These are phyloP conservation scores for Scaptodrosophila latifasciaeformis DNA, from an alignment of 2,888 invertebrate genomes.

Conservation along the genomic window DNA sequence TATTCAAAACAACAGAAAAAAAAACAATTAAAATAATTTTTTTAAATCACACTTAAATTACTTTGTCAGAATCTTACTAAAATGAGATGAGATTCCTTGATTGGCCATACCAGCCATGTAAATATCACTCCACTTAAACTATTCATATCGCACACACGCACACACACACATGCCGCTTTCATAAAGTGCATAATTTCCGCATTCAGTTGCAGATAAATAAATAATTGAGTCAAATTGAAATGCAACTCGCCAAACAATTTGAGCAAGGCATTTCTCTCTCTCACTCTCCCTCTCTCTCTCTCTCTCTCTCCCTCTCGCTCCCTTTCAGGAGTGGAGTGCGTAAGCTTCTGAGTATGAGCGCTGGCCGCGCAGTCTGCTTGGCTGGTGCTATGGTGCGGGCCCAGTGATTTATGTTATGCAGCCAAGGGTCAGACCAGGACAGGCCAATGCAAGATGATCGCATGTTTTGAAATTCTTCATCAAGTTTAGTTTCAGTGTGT, in stretches of 20 bases:
- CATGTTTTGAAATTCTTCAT: too few relatives aligned
- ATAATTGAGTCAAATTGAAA: slow-evolving; percentile 69
- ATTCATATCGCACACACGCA: slow-evolving; percentile 39
- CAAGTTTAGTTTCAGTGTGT: too few relatives aligned
- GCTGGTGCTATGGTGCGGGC: slow-evolving; percentile 16
- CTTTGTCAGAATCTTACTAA: slow-evolving; percentile 49
- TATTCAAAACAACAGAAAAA: slow-evolving; percentile 1
- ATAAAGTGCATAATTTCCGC: slow-evolving; percentile 63
- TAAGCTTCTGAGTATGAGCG: too few relatives aligned
- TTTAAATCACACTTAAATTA: slow-evolving; percentile 24
- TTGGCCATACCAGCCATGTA: too few relatives aligned
- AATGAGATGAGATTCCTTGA: too few relatives aligned
- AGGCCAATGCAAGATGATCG: too few relatives aligned
- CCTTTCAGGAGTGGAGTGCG: too few relatives aligned
- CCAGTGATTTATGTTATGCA: slow-evolving; percentile 54
- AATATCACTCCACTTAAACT: too few relatives aligned
- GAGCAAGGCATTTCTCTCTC: background rate
- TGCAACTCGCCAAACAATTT: slow-evolving; percentile 68
- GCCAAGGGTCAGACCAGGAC: slow-evolving; percentile 31
- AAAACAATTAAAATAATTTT: background rate
- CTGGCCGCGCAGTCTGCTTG: too few relatives aligned
- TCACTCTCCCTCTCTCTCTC: too few relatives aligned
- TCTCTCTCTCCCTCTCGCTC: too few relatives aligned
- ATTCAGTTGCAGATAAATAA: slow-evolving; percentile 68
- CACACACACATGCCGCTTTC: slow-evolving; percentile 5